Percentiles rank a stretch among this genome's conserved stretches.
These are phyloP conservation scores for Numida meleagris DNA, from an alignment of 2,113 vertebrate genomes.

Conservation along the genomic window DNA sequence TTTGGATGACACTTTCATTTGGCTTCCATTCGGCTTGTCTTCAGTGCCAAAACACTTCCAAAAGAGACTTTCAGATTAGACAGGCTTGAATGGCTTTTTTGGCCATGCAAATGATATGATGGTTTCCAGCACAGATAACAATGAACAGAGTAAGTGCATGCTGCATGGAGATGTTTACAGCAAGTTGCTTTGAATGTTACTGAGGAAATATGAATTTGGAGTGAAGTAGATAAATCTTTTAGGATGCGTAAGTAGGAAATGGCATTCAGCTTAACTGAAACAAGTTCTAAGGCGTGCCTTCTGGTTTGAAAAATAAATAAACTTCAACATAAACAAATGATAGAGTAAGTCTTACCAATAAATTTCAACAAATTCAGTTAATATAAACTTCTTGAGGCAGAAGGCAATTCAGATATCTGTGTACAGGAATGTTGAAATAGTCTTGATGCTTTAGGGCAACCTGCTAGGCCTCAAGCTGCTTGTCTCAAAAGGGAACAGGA, in stretches of 20 bases:
- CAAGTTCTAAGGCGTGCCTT: neutral
- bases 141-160: neutral
- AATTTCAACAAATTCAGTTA: neutral
- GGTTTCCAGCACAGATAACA: neutral
- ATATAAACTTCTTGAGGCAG: neutral
- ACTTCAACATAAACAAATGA: neutral
- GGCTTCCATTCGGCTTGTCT: neutral
- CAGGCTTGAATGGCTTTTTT: constrained; percentile 1
- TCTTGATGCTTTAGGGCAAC: neutral
- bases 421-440: neutral
- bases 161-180: neutral
- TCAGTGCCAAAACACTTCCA: neutral
- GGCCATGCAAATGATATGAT: neutral
- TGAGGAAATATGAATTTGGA: neutral
- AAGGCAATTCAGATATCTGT: neutral
- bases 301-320: neutral
- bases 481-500: neutral
- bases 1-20: neutral
- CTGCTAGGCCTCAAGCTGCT: neutral
- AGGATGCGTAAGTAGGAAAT: neutral
- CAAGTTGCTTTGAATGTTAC: neutral
- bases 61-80: neutral
- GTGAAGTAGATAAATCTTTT: neutral
- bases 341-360: neutral
- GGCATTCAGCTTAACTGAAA: neutral